Evolutionary conservation across 2,797 vertebrate species (phyloP), one percentile per base, ranked within the genome.

Genomic region (Chelon auratus): DNA sequence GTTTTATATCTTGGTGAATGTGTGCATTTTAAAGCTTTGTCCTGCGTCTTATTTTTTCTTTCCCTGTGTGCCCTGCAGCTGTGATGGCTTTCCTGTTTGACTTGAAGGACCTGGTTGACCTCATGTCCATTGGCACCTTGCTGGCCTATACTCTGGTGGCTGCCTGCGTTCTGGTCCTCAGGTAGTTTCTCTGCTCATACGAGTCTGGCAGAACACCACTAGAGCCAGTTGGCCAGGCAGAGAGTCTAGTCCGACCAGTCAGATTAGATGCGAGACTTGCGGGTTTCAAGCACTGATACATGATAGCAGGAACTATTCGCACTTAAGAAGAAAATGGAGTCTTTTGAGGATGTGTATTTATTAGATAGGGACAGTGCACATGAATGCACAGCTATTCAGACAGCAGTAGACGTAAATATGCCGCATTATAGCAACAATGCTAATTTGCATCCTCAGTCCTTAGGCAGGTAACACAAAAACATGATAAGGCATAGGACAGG

Each of bases 91-190:
- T 99, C 89, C 94, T 99, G 62, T 97, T 99, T 65, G 96, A 99
- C 82, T 83, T 99, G 91, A 98, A 97, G 90, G 96, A 97, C 78
- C 92, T 99, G 87, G 97, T 99, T 39, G 96, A 99, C 82, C 95
- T 99, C 72, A 99, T 99, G 97, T 99, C 97, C 56, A 98, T 99
- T 0, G 97, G 98, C 18, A 98, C 97, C 0, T 94, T 99, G 75
- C 92, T 99, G 90, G 98, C 98, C 33, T 99, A 99, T 67, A 98
- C 97, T 3, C 85, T 99, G 90, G 98, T 99, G 72, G 97, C 97
- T 40, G 96, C 97, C 67, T 99, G 97, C 17, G 97, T 99, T 12
- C 91, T 99, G 73, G 95, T 99, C 65, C 92, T 99, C 87, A 96
- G 98, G 97, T 99, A 95, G 0, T 77, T 66, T 22, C 13, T 60